phyloP scores from a whole-genome alignment of 30 jellyfish, hydroid and myxozoan genomes.

The Hydractinia echinata region DNA sequence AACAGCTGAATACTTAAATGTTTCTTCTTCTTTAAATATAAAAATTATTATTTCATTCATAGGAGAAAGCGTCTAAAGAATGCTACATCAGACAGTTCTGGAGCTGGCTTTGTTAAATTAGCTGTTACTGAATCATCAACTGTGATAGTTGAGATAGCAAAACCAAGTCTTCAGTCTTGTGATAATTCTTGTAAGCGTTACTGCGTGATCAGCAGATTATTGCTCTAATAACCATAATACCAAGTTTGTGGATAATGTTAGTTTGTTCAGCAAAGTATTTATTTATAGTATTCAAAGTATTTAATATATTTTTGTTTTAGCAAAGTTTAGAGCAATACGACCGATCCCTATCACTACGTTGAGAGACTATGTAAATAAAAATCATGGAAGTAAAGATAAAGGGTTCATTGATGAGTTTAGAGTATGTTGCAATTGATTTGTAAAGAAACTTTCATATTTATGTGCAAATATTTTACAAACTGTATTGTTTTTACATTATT shows the following conservation, averaged over 20 bases:
- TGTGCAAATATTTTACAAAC: neutral
- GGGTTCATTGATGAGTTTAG: constrained; percentile 83
- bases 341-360: constrained; percentile 52
- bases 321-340: constrained; percentile 45
- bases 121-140: neutral
- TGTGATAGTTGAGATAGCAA: too few relatives aligned
- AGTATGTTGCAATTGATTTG: constrained; percentile 32
- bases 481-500: neutral
- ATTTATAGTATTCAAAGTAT: too few relatives aligned
- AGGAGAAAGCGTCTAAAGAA: constrained; percentile 15
- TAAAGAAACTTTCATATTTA: neutral
- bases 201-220: too few relatives aligned
- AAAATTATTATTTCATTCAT: neutral
- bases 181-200: too few relatives aligned
- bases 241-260: too few relatives aligned
- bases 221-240: too few relatives aligned
- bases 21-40: too few relatives aligned
- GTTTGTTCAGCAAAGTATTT: too few relatives aligned
- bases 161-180: too few relatives aligned
- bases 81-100: constrained; percentile 22
- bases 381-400: constrained; percentile 54
- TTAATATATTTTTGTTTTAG: too few relatives aligned
- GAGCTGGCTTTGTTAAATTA: constrained; percentile 22
- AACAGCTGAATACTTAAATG: too few relatives aligned
- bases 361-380: constrained; percentile 49